Conservation (phyloP, 2,113 vertebrate species). For the Passer domesticus region DNA sequence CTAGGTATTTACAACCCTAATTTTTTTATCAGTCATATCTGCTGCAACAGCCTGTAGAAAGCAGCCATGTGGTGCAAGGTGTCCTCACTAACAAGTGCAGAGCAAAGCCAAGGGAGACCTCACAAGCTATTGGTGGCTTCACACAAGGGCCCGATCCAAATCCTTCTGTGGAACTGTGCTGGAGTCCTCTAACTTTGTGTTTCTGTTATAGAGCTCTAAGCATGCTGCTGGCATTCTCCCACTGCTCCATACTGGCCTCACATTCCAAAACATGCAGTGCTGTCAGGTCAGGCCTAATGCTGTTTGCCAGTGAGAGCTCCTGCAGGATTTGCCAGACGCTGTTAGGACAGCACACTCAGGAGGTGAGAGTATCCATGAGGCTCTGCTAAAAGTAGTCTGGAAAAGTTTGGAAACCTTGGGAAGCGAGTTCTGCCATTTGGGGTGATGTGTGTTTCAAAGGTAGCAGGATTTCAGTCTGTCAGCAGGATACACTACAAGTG, state of each 20-base stretch:
- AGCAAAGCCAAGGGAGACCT: background rate
- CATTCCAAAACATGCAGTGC: background rate
- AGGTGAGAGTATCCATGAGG: background rate
- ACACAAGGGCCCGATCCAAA: background rate
- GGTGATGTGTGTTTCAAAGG: background rate
- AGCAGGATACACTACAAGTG: background rate
- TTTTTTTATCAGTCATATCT: background rate
- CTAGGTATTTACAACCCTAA: background rate
- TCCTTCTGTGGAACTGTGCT: fast-evolving
- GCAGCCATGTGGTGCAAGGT: background rate
- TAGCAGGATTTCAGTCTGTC: background rate
- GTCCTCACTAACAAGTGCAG: background rate
- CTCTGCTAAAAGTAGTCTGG: background rate
- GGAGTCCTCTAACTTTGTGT: background rate
- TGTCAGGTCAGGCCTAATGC: background rate
- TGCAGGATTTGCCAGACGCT: background rate
- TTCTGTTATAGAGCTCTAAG: background rate
- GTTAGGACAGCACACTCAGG: background rate
- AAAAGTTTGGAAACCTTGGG: background rate
- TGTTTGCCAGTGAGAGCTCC: background rate
- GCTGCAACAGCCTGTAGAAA: background rate
- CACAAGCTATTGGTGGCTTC: background rate
- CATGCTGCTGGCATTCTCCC: background rate
- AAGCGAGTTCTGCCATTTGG: background rate
- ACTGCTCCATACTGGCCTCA: background rate